Conservation (phyloP, 2,888 invertebrate species). For the Platerodrilus igneus region DNA sequence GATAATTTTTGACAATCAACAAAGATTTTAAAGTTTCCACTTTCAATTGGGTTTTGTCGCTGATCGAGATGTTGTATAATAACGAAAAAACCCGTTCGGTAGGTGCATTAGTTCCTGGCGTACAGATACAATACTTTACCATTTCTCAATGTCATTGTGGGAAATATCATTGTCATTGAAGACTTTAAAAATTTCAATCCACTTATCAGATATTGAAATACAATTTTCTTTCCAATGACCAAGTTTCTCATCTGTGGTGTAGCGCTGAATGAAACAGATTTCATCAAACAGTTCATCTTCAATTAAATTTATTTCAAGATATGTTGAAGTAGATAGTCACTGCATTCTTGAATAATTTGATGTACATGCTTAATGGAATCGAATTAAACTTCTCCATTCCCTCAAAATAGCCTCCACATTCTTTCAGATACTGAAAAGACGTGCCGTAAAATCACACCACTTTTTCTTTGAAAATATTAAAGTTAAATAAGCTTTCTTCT, state of each 20-base stretch:
- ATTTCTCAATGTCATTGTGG: too few relatives aligned
- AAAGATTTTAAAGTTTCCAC: conserved; percentile 3
- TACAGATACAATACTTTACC: not conserved
- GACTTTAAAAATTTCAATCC: not conserved
- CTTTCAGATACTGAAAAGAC: too few relatives aligned
- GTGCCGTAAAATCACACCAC: too few relatives aligned
- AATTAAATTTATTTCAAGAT: not conserved
- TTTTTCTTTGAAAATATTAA: too few relatives aligned
- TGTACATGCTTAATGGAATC: too few relatives aligned
- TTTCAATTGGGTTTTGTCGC: conserved; percentile 1
- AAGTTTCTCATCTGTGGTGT: not conserved
- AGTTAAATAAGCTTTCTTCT: too few relatives aligned
- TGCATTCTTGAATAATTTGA: too few relatives aligned
- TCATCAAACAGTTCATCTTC: not conserved
- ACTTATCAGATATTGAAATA: not conserved
- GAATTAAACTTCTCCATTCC: too few relatives aligned
- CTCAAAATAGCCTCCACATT: too few relatives aligned
- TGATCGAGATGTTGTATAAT: not conserved
- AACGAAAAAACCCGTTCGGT: not conserved
- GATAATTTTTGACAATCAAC: not conserved
- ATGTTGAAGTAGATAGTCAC: not conserved
- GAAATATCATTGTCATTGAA: not conserved
- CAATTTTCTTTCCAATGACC: not conserved
- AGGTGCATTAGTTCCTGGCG: conserved; percentile 1
- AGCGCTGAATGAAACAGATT: not conserved